phyloP scores from a whole-genome alignment of 2,888 invertebrate species.

The Eurois occulta region DNA sequence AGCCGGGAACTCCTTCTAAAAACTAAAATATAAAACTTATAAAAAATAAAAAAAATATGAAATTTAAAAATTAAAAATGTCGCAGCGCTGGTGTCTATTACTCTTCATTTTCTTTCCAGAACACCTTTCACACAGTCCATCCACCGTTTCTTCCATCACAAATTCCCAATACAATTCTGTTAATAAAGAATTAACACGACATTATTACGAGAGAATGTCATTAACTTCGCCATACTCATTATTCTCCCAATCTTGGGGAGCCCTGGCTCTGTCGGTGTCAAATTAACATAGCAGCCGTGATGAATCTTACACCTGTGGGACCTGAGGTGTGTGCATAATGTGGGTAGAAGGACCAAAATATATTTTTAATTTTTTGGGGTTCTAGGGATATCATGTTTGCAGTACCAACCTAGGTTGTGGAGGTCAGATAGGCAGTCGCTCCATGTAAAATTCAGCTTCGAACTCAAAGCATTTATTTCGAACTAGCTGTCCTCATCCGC shows the following conservation, averaged over 20 bases:
- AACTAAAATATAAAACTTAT: too few relatives aligned
- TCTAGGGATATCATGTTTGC: background rate
- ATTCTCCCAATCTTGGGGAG: constrained; percentile 53
- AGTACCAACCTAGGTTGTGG: background rate
- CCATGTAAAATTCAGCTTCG: too few relatives aligned
- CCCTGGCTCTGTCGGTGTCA: constrained; percentile 49
- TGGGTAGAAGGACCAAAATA: background rate
- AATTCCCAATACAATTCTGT: background rate
- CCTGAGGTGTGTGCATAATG: constrained; percentile 22
- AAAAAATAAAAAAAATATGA: too few relatives aligned
- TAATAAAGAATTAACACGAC: constrained; percentile 55
- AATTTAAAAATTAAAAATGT: too few relatives aligned
- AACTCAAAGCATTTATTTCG: too few relatives aligned
- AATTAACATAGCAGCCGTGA: constrained; percentile 71
- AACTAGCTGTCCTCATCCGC: too few relatives aligned
- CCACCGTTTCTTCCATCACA: background rate
- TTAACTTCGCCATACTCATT: constrained; percentile 45
- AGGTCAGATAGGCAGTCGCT: background rate
- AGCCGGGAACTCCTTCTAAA: too few relatives aligned
- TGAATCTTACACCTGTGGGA: constrained; percentile 73
- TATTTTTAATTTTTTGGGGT: background rate
- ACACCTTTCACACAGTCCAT: background rate
- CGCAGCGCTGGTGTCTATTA: background rate
- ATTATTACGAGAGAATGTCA: constrained; percentile 33
- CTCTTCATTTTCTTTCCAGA: background rate